These are phyloP conservation scores for Drosophila tani DNA, from an alignment of 1,140 invertebrate genomes.

Conservation along the genomic window DNA sequence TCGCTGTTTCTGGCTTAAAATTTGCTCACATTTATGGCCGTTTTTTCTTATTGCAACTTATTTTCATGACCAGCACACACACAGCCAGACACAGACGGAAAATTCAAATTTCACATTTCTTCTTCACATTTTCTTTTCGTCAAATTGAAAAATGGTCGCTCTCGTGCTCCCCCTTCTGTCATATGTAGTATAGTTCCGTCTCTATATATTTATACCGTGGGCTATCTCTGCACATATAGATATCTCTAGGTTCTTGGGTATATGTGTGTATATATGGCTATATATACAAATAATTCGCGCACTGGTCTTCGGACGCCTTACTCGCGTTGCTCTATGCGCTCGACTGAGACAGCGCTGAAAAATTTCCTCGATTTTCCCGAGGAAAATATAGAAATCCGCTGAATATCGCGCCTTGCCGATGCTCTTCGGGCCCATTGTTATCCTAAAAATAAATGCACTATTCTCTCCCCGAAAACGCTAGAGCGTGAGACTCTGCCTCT, in stretches of 20 bases:
- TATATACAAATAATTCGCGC: constrained; percentile 64
- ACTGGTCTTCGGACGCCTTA: constrained; percentile 61
- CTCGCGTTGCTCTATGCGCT: constrained; percentile 77
- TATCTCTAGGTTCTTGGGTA: constrained; percentile 36
- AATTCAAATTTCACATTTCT: constrained; percentile 47
- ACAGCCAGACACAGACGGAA: constrained; percentile 10
- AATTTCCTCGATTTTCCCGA: constrained; percentile 65
- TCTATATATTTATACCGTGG: constrained; percentile 39
- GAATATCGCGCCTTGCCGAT: constrained; percentile 38
- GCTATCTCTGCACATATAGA: constrained; percentile 43
- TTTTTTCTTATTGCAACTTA: constrained; percentile 38
- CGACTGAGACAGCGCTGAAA: constrained; percentile 64
- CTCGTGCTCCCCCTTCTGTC: constrained; percentile 11
- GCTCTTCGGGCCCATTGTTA: constrained; percentile 72
- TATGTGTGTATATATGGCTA: constrained; percentile 34
- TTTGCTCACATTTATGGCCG: constrained; percentile 40
- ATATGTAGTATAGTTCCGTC: constrained; percentile 51
- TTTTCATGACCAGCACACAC: constrained; percentile 61
- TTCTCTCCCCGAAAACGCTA: constrained; percentile 14
- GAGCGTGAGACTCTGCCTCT: constrained; percentile 1
- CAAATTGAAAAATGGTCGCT: constrained; percentile 46
- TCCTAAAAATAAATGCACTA: constrained; percentile 77
- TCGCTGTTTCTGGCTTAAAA: constrained; percentile 31
- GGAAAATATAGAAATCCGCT: constrained; percentile 55
- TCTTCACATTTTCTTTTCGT: constrained; percentile 57